A percentile compares a stretch with the other conserved stretches of the same genome.
Conservation (phyloP, 2,888 invertebrate genomes). For the Tupiocoris notatus region DNA sequence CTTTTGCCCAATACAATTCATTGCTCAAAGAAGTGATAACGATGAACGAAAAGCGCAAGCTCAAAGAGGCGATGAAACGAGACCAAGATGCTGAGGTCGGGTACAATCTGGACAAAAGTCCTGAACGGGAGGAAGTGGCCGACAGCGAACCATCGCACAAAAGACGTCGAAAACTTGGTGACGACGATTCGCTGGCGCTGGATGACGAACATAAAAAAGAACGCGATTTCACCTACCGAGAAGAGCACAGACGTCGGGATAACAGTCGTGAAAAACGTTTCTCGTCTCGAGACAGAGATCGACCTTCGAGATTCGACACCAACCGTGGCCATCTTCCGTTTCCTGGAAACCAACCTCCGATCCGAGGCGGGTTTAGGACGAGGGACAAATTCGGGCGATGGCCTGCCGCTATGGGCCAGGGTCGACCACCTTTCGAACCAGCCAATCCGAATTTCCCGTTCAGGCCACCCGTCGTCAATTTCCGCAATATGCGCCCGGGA, state of each 20-base stretch:
- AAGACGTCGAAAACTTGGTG: background rate
- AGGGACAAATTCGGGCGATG: conserved; percentile 19
- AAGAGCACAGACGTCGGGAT: background rate
- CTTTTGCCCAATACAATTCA: conserved; percentile 71
- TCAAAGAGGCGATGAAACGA: conserved; percentile 72
- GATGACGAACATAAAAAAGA: background rate
- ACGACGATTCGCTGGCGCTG: background rate
- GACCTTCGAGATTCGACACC: conserved; percentile 10
- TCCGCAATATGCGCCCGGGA: background rate
- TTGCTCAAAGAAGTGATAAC: conserved; percentile 72
- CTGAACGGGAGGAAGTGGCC: conserved; percentile 1
- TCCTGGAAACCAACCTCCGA: conserved; percentile 1
- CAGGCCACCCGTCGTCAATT: conserved; percentile 8
- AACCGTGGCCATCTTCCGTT: background rate
- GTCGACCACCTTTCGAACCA: conserved; percentile 3
- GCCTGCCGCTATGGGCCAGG: conserved; percentile 4
- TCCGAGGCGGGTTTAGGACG: background rate
- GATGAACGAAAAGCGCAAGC: conserved; percentile 72
- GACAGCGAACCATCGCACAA: background rate
- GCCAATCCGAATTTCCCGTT: background rate
- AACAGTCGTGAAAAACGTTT: background rate
- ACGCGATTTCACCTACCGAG: background rate
- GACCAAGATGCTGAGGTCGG: conserved; percentile 52
- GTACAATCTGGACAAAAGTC: background rate
- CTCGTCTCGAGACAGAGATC: background rate